Conservation (phyloP, 2,888 invertebrate genomes). For the Lycophotia porphyrea region DNA sequence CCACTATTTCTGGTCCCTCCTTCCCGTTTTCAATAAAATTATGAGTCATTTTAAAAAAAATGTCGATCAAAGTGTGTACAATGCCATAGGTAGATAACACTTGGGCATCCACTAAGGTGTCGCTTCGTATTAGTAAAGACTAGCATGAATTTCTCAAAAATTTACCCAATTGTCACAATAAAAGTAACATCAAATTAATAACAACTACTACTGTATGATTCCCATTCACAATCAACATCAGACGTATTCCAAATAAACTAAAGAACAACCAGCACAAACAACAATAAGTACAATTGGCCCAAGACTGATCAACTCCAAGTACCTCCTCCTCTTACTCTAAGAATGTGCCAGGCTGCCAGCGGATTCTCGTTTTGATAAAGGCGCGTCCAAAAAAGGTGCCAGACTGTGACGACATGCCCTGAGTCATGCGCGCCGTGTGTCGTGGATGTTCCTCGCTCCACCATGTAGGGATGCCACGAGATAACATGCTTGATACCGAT, state of each 20-base stretch:
- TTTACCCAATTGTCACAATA: neutral
- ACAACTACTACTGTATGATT: neutral
- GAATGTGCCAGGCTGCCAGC: conserved; percentile 30
- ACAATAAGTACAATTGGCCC: conserved; percentile 1
- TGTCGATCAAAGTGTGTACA: neutral
- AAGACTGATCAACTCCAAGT: conserved; percentile 10
- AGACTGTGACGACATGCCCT: conserved; percentile 38
- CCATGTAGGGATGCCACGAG: conserved; percentile 41
- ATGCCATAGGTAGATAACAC: neutral
- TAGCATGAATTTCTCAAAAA: neutral
- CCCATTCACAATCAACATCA: neutral
- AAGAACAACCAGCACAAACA: conserved; percentile 4
- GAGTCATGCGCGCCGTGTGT: conserved; percentile 33
- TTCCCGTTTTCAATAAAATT: neutral
- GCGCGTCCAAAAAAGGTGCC: conserved; percentile 30
- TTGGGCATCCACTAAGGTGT: neutral
- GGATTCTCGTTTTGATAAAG: conserved; percentile 34
- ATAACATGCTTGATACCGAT: conserved; percentile 17
- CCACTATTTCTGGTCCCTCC: neutral
- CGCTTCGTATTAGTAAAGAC: neutral
- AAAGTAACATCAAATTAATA: neutral
- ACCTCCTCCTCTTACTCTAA: neutral
- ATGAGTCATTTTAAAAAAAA: neutral
- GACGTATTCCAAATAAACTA: conserved; percentile 24
- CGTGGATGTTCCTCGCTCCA: conserved; percentile 29